Evolutionary conservation across 2,113 vertebrate genomes (phyloP), one percentile per base, ranked within the genome.

Genomic region (Tor tambroides): DNA sequence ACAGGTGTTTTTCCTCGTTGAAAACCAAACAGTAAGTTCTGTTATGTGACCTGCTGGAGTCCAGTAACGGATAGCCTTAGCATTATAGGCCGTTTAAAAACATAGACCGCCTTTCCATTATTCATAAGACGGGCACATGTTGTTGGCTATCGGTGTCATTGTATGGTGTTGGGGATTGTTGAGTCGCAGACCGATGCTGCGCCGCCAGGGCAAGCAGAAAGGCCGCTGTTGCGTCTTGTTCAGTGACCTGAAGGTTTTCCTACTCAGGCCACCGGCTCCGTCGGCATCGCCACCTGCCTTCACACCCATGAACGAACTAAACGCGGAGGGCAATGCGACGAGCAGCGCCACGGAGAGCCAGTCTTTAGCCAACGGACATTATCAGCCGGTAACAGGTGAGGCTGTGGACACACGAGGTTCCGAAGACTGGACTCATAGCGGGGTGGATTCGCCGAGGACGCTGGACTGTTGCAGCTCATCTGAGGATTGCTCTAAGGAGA

Each of bases 141-240:
- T 95, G 95, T 94, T 94, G 93, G 93, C 93, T 93, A 90, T 94
- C 90, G 90, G 93, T 87, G 94, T 93, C 92, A 91, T 92, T 92
- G 90, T 93, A 91, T 92, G 93, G 88, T 92, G 93, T 93, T 94
- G 94, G 93, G 87, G 94, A 93, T 92, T 94, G 89, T 88, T 93
- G 92, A 93, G 92, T 90, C 93, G 92, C 88, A 95, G 93, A 95
- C 96, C 95, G 93, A 97, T 96, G 96, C 95, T 95, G 94, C 95
- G 93, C 94, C 95, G 94, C 91, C 95, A 96, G 94, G 95, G 95
- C 92, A 95, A 96, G 93, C 94, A 96, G 93, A 96, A 95, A 94
- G 95, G 96, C 96, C 96, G 96, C 94, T 96, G 96, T 93, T 95
- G 95, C 93, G 94, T 96, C 96, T 93, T 96, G 91, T 96, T 96